Percentiles rank a stretch among this genome's conserved stretches.
These are phyloP conservation scores for Chaetophractus vellerosus DNA, from an alignment of 2,797 vertebrate genomes.

Conservation along the genomic window DNA sequence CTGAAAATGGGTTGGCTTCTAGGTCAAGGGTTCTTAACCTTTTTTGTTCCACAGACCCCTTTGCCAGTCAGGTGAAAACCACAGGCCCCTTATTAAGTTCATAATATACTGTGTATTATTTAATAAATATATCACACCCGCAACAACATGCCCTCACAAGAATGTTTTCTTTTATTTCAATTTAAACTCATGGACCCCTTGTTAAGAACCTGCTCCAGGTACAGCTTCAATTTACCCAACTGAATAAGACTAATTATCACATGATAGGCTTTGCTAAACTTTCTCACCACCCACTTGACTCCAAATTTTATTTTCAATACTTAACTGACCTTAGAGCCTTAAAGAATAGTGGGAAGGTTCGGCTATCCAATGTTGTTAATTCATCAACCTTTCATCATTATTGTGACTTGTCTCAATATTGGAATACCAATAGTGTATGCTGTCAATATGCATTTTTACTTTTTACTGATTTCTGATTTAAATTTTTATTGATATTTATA, in stretches of 20 bases:
- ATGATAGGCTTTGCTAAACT: not conserved
- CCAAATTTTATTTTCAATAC: not conserved
- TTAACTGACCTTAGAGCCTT: not conserved
- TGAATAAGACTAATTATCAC: not conserved
- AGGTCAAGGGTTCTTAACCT: too few relatives aligned
- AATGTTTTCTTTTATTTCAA: too few relatives aligned
- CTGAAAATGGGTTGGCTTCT: not conserved
- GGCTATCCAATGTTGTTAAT: not conserved
- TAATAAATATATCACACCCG: too few relatives aligned
- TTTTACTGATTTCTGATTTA: constrained; percentile 3
- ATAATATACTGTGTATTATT: too few relatives aligned
- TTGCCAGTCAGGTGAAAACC: too few relatives aligned
- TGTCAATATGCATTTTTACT: not conserved
- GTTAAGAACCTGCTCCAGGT: too few relatives aligned
- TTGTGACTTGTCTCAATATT: not conserved
- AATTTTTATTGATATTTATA: not conserved
- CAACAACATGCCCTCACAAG: too few relatives aligned
- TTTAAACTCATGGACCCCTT: too few relatives aligned
- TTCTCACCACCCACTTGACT: not conserved
- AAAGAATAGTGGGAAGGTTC: not conserved
- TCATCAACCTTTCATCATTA: not conserved
- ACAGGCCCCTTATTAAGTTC: too few relatives aligned
- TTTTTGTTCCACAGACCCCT: too few relatives aligned
- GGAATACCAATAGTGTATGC: not conserved
- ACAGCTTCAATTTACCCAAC: not conserved